Evolutionary conservation across 1,140 invertebrate species (phyloP), one percentile per base, ranked within the genome.

Genomic region (Hermatobates lingyangjiaoensis): DNA sequence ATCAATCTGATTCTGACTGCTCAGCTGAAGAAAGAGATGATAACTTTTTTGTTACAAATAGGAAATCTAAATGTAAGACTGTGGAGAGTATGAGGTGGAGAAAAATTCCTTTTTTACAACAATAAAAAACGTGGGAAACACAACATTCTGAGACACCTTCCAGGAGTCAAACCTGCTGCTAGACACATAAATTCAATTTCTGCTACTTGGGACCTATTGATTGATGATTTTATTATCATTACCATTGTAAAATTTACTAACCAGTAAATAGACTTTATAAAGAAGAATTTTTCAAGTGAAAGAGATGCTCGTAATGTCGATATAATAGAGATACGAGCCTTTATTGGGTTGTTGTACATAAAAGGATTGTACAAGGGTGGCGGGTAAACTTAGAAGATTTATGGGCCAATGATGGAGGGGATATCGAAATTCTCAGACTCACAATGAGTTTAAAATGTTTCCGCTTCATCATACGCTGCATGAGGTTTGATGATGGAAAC

Each of bases 401-500:
- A 7, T 44, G 20, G 10, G 5, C 20, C 5, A 20, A 7, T 20
- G 40, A 20, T 44, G 40, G 40, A 5, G 10, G 10, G 40, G 40
- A 20, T 12, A 20, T 34, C n/a, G 30, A 34, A 34, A 7, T 7
- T 34, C n/a, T 34, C 20, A 5, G 5, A 5, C 25, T 30, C 27
- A 28, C 27, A 44, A 57, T 50, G 45, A 27, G 60, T 65, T 52
- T 52, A 23, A 58, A 56, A 30, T 50, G 58, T 44, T 64, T 63
- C 45, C 28, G 44, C 21, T 58, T 56, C 51, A 52, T 65, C 34
- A 30, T 62, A 27, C 47, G 53, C 5, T 59, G 58, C 34, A 39
- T 63, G 15, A 42, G 60, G 54, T 65, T 66, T 56, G 62, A 64
- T 50, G 57, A 64, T 45, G 52, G 26, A 39, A 53, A 56, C 34